phyloP scores from a whole-genome alignment of 2,797 vertebrate genomes.

The Paedocypris micromegethes region DNA sequence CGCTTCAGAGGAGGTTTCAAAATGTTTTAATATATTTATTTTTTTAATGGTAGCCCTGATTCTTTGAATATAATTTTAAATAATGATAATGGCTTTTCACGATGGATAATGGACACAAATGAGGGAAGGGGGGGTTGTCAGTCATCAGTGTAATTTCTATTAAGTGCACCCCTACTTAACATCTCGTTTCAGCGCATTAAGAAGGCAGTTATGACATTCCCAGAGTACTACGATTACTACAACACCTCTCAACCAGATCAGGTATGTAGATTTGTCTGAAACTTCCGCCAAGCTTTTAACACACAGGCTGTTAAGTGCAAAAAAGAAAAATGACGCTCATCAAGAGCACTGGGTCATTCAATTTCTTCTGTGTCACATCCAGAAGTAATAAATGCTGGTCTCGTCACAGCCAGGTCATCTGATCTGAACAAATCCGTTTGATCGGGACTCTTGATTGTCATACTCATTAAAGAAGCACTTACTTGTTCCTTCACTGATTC shows the following conservation, averaged over 20 bases:
- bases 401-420: constrained; percentile 62
- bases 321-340: constrained; percentile 32
- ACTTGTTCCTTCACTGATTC: constrained; percentile 14
- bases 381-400: constrained; percentile 44
- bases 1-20: constrained; percentile 45
- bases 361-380: constrained; percentile 43
- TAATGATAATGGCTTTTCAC: constrained; percentile 22
- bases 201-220: constrained; percentile 36
- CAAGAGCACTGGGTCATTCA: constrained; percentile 40
- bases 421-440: constrained; percentile 55
- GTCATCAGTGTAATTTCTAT: constrained; percentile 9
- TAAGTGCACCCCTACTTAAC: constrained; percentile 27
- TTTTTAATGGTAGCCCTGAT: neutral
- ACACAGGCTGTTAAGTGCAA: constrained; percentile 13
- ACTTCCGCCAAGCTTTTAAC: constrained; percentile 17
- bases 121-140: constrained; percentile 21
- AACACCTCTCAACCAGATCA: constrained; percentile 31
- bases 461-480: constrained; percentile 46
- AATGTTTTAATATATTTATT: constrained; percentile 4
- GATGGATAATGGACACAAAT: constrained; percentile 14
- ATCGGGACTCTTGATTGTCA: constrained; percentile 48
- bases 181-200: constrained; percentile 39
- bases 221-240: constrained; percentile 37
- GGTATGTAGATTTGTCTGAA: constrained; percentile 41
- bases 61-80: constrained; percentile 12